Conservation (phyloP, 92 coral and sea anemone species). For the Zoanthus sansibaricus region DNA sequence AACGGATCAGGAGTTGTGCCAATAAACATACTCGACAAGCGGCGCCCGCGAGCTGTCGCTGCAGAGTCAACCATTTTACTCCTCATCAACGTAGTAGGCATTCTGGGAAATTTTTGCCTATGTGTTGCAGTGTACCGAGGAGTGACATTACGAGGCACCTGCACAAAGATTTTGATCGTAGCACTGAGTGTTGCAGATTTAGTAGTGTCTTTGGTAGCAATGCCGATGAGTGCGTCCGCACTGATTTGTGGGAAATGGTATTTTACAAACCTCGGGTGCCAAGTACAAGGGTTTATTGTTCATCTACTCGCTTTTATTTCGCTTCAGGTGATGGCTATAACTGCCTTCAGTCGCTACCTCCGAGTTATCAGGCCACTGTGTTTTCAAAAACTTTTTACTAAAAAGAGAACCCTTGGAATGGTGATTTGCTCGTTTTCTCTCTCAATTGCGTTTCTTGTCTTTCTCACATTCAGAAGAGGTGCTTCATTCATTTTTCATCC, state of each 20-base stretch:
- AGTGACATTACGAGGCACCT: slow-evolving; percentile 61
- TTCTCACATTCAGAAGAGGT: slow-evolving; percentile 53
- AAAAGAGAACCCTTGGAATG: slow-evolving; percentile 65
- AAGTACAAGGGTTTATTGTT: slow-evolving; percentile 75
- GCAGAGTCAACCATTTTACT: slow-evolving; percentile 66
- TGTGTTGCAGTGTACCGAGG: slow-evolving; percentile 68
- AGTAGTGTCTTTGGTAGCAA: slow-evolving; percentile 68
- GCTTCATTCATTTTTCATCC: slow-evolving; percentile 69
- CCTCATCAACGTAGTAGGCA: slow-evolving; percentile 61
- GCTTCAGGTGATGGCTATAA: slow-evolving; percentile 83
- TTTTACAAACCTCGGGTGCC: slow-evolving; percentile 57
- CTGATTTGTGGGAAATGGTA: slow-evolving; percentile 74
- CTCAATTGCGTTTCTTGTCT: slow-evolving; percentile 54
- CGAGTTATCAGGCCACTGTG: slow-evolving; percentile 67
- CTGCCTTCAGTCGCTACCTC: slow-evolving; percentile 78
- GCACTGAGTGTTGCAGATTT: slow-evolving; percentile 73
- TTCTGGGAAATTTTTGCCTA: slow-evolving; percentile 70
- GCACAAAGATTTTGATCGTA: slow-evolving; percentile 73
- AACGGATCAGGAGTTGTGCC: slow-evolving; percentile 8
- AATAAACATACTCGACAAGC: slow-evolving; percentile 22
- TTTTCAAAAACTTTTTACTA: slow-evolving; percentile 69
- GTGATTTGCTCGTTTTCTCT: slow-evolving; percentile 53
- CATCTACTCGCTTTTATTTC: slow-evolving; percentile 81
- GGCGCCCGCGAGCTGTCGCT: slow-evolving; percentile 34
- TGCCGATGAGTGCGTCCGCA: slow-evolving; percentile 75